phyloP scores from a whole-genome alignment of 1,140 invertebrate species.

The Ceratina japonica region DNA sequence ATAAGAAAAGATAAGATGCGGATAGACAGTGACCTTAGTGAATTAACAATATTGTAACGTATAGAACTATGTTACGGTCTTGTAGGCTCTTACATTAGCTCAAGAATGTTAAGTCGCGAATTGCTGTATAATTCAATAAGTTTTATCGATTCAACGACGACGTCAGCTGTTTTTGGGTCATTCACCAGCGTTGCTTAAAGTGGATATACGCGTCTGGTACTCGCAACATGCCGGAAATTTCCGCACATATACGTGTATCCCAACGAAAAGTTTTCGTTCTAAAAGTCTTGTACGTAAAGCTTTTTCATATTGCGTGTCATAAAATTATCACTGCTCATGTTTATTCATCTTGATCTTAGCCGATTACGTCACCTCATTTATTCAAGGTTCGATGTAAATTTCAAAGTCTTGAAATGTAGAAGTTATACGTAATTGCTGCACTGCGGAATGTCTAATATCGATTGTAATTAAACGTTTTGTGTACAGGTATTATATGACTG shows the following conservation, averaged over 20 bases:
- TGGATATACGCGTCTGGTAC: background rate
- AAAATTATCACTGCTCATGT: background rate
- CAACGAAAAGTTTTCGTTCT: background rate
- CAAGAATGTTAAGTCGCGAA: background rate
- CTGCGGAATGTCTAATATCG: background rate
- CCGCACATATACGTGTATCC: too few relatives aligned
- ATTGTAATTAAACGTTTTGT: background rate
- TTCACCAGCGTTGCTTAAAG: conserved; percentile 26
- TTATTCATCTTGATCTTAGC: conserved; percentile 16
- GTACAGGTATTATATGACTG: conserved; percentile 93
- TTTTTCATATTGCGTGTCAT: background rate
- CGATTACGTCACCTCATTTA: conserved; percentile 18
- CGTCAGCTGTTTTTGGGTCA: conserved; percentile 39
- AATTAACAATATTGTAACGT: too few relatives aligned
- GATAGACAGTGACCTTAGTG: too few relatives aligned
- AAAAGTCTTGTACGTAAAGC: background rate
- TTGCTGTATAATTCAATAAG: conserved; percentile 21
- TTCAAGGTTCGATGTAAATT: conserved; percentile 2
- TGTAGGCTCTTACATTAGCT: too few relatives aligned
- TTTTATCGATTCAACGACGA: conserved; percentile 21
- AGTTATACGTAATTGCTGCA: background rate
- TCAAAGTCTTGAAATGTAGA: background rate
- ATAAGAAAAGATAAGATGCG: too few relatives aligned
- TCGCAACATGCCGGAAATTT: background rate
- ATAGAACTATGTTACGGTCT: too few relatives aligned